These are phyloP conservation scores for Junonia oenone DNA, from an alignment of 2,888 invertebrate genomes.

Conservation along the genomic window DNA sequence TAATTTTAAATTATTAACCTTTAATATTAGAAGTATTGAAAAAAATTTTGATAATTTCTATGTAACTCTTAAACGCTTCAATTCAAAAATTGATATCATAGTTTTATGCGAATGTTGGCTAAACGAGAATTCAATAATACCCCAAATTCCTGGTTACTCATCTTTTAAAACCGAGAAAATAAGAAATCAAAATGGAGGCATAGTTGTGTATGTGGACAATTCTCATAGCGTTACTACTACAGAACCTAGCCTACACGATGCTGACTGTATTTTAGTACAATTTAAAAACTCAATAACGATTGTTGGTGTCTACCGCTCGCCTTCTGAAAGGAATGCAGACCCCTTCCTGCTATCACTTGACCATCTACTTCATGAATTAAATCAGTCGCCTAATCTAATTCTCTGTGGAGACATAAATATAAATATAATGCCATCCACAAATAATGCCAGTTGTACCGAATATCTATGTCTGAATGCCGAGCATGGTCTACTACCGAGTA, in stretches of 20 bases:
- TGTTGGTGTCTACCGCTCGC: neutral
- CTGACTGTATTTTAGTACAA: neutral
- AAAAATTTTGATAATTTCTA: conserved; percentile 8
- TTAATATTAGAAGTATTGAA: conserved; percentile 8
- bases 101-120: conserved; percentile 5
- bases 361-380: neutral
- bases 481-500: conserved; percentile 1
- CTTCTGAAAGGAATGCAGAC: neutral
- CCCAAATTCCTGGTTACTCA: conserved; percentile 1
- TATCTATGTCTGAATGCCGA: conserved; percentile 6
- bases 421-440: conserved; percentile 1
- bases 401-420: conserved; percentile 8
- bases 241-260: conserved; percentile 1
- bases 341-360: neutral
- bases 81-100: conserved; percentile 1
- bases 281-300: neutral
- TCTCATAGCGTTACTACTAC: neutral
- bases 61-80: neutral
- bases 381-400: neutral
- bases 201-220: conserved; percentile 6
- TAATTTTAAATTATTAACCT: conserved; percentile 4
- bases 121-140: neutral
- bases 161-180: neutral
- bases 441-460: neutral
- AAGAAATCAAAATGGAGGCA: conserved; percentile 8